phyloP scores from a whole-genome alignment of 2,888 invertebrate genomes.

The Amaurobius ferox region DNA sequence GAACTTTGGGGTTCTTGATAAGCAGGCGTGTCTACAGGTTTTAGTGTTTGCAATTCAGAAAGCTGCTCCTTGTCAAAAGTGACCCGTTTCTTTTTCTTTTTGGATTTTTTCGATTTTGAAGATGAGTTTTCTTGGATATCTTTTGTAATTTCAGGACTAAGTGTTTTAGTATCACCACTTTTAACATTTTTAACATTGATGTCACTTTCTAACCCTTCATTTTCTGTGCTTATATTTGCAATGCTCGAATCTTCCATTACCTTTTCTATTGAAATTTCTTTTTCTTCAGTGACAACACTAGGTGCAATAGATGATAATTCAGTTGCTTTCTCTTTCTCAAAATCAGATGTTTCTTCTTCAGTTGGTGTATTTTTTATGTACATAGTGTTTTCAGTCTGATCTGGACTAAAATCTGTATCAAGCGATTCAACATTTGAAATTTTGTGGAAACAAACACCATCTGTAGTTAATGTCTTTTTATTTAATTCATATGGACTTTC shows the following conservation, averaged over 20 bases:
- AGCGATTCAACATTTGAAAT: too few species aligned
- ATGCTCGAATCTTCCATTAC: background rate
- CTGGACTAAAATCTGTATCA: too few species aligned
- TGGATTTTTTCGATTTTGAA: background rate
- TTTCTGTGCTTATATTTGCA: background rate
- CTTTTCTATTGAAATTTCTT: background rate
- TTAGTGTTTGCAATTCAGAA: background rate
- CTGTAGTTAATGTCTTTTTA: too few species aligned
- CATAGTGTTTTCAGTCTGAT: too few species aligned
- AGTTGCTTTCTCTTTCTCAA: background rate
- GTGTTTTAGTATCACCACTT: background rate
- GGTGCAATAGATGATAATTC: background rate
- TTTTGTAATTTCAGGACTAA: too few species aligned
- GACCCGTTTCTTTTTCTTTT: slow-evolving; percentile 3
- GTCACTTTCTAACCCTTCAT: background rate
- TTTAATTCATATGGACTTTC: too few species aligned
- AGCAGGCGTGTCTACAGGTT: too few species aligned
- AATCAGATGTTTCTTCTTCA: background rate
- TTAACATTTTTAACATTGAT: background rate
- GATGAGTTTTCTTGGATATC: background rate
- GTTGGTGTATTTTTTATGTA: too few species aligned
- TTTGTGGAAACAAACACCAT: too few species aligned
- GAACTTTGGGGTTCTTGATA: too few species aligned
- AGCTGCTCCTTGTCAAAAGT: background rate
- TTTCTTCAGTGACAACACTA: background rate